Base-by-base conservation (phyloP, 2,797 vertebrate species). In the Ptychobarbus kaznakovi region DNA sequence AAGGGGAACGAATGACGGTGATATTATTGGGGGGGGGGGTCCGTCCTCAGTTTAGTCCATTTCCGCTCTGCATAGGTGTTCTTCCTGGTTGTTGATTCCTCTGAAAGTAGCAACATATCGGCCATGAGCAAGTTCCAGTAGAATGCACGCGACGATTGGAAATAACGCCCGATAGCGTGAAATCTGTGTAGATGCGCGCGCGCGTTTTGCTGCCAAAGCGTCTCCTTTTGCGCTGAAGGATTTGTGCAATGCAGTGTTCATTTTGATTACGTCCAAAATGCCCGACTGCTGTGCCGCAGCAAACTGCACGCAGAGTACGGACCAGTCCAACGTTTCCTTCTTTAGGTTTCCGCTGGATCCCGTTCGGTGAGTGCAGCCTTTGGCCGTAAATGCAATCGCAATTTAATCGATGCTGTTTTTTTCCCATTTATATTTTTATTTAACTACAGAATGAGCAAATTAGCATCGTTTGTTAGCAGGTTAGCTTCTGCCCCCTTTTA, bases 221-320 rank as follows among this genome's bases (percentile, higher is more conserved):
- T 69, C 20, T 79, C 69, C 20, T 75, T 80, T 84, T 81, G 53
- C 16, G 79, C 40, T 46, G 53, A 42, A 86, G 46, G 77, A 49
- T 79, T 82, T 68, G 46, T 82, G 82, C 79, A 81, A 88, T 89
- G 88, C 87, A 77, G 80, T 72, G 78, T 84, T 86, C 83, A 87
- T 84, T 88, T 58, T 90, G 88, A 90, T 82, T 63, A 70, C 80
- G 92, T 93, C 92, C 94, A 95, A 96, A 92, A 97, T 97, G 96
- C 96, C 95, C 90, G 95, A 96, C 91, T 95, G 94, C 94, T 97
- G 96, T 92, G 96, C 96, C 90, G 96, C 95, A 91, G 93, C 93
- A 86, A 94, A 94, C 87, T 97, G 96, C 91, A 95, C 93, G 88
- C 93, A 93, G 82, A 93, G 94, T 81, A 92, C 84, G 88, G 94